Evolutionary conservation across 2,888 invertebrate genomes (phyloP), one percentile per base, ranked within the genome.

Genomic region (Minunthozetes semirufus): DNA sequence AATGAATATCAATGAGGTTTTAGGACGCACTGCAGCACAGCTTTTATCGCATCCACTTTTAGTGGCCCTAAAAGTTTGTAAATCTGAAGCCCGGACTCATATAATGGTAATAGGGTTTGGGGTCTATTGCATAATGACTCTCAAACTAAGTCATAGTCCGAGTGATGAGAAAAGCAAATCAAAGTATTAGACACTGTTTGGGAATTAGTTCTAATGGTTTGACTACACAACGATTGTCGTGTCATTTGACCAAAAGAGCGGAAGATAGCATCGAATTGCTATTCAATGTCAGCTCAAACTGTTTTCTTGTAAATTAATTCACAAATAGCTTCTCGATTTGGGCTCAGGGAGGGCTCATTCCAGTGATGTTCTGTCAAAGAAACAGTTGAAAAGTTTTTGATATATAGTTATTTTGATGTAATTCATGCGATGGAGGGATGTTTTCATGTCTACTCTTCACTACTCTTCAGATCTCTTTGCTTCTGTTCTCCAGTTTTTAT

Each of bases 381-480:
- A 63, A 17, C 38, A 19, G 63, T 63, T 63, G 63, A 63, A 63
- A 63, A 63, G 11, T 63, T 61, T 53, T 29, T 63, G 63, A 63
- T 63, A 63, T 63, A 33, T 63, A 63, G 33, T 19, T 63, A 33
- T 63, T 56, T 56, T 56, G 56, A 56, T 56, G 56, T 22, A 56
- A 56, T 56, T 56, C 25, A 56, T 56, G 56, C 56, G 22, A 56
- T 56, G 56, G n/a, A 25, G 19, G 61, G 33, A 59, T 59, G 59
- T 59, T 13, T 59, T 59, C 50, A 25, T 17, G 61, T 61, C 61
- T 29, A 17, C 61, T 61, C 33, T 61, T 29, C 61, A 33, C 61
- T 61, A 61, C 33, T 53, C n/a, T 53, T 53, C 22, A 9, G 6
- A n/a, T n/a, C n/a, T n/a, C 22, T 53, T 19, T 53, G 53, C 42